These are phyloP conservation scores for Agrochola lychnidis DNA, from an alignment of 2,888 invertebrate genomes.

Conservation along the genomic window DNA sequence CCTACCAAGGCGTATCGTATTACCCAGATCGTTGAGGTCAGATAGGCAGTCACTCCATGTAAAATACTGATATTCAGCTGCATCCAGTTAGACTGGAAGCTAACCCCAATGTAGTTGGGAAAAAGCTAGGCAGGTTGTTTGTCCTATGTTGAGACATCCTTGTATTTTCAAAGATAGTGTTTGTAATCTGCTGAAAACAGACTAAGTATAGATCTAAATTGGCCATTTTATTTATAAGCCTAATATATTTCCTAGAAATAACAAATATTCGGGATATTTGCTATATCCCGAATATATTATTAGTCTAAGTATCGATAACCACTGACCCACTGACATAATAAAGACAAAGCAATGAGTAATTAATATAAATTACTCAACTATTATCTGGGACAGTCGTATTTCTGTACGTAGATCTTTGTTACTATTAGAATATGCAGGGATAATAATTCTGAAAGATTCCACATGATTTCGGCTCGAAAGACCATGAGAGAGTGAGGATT, in stretches of 20 bases:
- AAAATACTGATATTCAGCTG: background rate
- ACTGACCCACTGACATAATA: slow-evolving; percentile 39
- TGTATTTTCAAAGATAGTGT: background rate
- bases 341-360: slow-evolving; percentile 24
- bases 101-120: background rate
- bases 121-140: background rate
- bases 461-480: background rate
- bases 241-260: background rate
- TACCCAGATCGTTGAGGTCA: background rate
- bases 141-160: background rate
- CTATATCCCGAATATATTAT: background rate
- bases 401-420: background rate
- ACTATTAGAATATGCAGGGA: background rate
- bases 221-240: background rate
- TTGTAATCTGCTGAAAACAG: background rate
- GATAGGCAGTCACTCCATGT: background rate
- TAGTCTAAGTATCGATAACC: slow-evolving; percentile 12
- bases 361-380: slow-evolving; percentile 10
- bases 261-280: background rate
- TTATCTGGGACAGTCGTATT: background rate
- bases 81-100: background rate
- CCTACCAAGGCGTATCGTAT: background rate
- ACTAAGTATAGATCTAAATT: background rate
- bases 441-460: background rate
- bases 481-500: too few species aligned